Evolutionary conservation across 2,888 invertebrate genomes (phyloP).

Genomic region (Empis stercorea): DNA sequence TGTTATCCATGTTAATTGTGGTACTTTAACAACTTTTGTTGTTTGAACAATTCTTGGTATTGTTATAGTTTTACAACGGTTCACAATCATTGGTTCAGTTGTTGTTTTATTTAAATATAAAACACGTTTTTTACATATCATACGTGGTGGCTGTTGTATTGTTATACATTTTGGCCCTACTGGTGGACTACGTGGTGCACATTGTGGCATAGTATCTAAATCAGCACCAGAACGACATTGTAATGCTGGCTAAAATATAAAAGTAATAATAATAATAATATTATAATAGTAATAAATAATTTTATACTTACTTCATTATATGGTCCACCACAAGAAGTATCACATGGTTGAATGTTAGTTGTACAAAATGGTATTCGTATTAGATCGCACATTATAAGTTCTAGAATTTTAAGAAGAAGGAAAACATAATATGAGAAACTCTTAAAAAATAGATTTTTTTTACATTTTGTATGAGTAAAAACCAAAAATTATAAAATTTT

Average conservation of each 20-base stretch:
- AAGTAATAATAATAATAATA: neutral
- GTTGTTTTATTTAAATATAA: slow-evolving; percentile 28
- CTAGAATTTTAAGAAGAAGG: too few relatives aligned
- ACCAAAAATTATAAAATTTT: too few relatives aligned
- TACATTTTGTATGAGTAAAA: too few relatives aligned
- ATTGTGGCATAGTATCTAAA: slow-evolving; percentile 27
- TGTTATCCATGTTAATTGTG: slow-evolving; percentile 28
- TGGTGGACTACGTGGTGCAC: slow-evolving; percentile 26
- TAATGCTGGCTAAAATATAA: slow-evolving; percentile 21
- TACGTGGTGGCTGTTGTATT: slow-evolving; percentile 29
- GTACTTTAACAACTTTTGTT: slow-evolving; percentile 27
- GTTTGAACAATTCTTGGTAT: slow-evolving; percentile 29
- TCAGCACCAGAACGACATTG: slow-evolving; percentile 28
- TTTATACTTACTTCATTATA: too few relatives aligned
- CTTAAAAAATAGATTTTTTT: too few relatives aligned
- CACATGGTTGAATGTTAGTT: too few relatives aligned
- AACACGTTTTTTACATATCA: slow-evolving; percentile 29
- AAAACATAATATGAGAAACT: too few relatives aligned
- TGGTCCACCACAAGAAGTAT: too few relatives aligned
- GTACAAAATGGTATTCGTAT: too few relatives aligned
- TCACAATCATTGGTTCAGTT: slow-evolving; percentile 28
- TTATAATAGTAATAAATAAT: too few relatives aligned
- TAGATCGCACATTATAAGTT: too few relatives aligned
- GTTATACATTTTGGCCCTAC: slow-evolving; percentile 28
- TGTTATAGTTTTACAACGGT: slow-evolving; percentile 26